A percentile compares a stretch with the other conserved stretches of the same genome.
These are phyloP conservation scores for Laticauda colubrina DNA, from an alignment of 2,113 vertebrate genomes.

Conservation along the genomic window DNA sequence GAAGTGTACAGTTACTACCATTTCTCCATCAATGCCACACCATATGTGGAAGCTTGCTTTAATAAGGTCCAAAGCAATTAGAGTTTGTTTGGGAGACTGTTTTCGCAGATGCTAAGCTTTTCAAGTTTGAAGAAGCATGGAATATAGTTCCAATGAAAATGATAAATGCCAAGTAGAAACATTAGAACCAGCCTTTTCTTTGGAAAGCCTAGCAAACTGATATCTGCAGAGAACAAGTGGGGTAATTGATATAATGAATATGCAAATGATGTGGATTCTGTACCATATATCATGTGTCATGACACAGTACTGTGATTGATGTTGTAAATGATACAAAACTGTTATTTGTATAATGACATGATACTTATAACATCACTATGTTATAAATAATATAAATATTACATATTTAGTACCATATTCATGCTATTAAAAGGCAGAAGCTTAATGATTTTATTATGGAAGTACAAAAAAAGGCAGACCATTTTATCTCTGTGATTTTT, in stretches of 20 bases:
- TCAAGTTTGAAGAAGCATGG: neutral
- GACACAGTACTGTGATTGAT: neutral
- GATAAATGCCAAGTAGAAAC: neutral
- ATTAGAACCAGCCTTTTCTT: neutral
- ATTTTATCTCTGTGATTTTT: constrained; percentile 13
- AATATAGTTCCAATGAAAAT: neutral
- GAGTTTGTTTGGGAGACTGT: neutral
- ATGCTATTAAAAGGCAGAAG: constrained; percentile 23
- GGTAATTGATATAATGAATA: neutral
- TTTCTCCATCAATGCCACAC: constrained; percentile 4
- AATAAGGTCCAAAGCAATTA: neutral
- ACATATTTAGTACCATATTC: neutral
- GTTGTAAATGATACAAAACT: neutral
- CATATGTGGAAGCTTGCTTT: neutral
- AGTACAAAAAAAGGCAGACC: constrained; percentile 26
- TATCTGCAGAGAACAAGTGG: neutral
- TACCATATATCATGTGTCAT: neutral
- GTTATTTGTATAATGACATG: neutral
- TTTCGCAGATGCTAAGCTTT: neutral
- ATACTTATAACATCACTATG: neutral
- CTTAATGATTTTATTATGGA: constrained; percentile 32
- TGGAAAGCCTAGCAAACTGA: neutral
- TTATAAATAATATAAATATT: neutral
- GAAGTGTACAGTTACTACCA: neutral
- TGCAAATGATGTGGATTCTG: neutral